Evolutionary conservation across 2,113 vertebrate species (phyloP).

Genomic region (Callorhinus ursinus): DNA sequence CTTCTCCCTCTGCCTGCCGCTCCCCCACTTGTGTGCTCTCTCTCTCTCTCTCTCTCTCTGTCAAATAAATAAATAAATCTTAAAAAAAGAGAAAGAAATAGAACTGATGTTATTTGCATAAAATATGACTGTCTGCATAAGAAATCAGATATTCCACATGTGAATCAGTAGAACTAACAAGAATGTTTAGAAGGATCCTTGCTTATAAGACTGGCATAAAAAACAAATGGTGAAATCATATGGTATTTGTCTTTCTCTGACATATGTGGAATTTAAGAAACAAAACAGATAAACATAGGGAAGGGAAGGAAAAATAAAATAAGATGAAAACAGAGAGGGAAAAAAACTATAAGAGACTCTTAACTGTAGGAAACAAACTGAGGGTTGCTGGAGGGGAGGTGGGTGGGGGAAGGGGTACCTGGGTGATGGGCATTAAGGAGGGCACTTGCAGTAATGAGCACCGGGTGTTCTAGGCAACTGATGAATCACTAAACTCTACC

Average conservation of each 20-base stretch:
- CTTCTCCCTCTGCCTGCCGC: too few species aligned
- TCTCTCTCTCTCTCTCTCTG: too few species aligned
- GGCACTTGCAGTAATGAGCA: neutral
- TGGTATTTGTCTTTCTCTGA: neutral
- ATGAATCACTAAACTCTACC: neutral
- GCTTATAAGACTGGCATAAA: neutral
- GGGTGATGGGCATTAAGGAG: neutral
- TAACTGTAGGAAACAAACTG: neutral
- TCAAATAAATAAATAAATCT: too few species aligned
- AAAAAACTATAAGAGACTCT: neutral
- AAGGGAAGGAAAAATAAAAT: neutral
- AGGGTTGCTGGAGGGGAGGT: neutral
- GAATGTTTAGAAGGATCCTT: neutral
- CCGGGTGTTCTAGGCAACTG: neutral
- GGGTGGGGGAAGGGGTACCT: too few species aligned
- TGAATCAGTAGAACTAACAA: neutral
- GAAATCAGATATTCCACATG: neutral
- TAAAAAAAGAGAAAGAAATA: neutral
- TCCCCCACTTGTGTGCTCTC: too few species aligned
- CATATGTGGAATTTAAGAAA: neutral
- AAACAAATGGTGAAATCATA: neutral
- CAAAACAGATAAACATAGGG: neutral
- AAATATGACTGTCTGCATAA: neutral
- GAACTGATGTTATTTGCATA: neutral
- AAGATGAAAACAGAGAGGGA: neutral